These are phyloP conservation scores for Pseudanteris insignis DNA, from an alignment of 2,888 invertebrate genomes.

Conservation along the genomic window DNA sequence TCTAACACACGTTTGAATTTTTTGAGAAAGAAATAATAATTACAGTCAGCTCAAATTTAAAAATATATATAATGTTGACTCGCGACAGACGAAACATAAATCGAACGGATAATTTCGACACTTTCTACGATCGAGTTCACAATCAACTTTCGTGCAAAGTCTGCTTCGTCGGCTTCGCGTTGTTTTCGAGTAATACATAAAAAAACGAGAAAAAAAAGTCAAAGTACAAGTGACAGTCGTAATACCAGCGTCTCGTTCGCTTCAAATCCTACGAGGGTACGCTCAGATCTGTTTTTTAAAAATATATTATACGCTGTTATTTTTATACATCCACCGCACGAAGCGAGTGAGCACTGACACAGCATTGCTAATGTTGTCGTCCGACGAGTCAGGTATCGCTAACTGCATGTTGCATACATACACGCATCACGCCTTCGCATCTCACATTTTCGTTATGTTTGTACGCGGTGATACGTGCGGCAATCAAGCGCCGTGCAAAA, in stretches of 20 bases:
- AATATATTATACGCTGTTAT: constrained; percentile 39
- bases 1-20: too few relatives aligned
- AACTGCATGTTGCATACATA: constrained; percentile 33
- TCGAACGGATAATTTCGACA: background rate
- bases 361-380: constrained; percentile 44
- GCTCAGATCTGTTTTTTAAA: constrained; percentile 22
- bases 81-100: too few relatives aligned
- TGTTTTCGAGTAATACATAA: too few relatives aligned
- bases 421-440: constrained; percentile 23
- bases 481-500: background rate
- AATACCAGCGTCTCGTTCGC: constrained; percentile 2
- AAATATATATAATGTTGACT: too few relatives aligned
- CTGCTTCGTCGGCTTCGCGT: background rate
- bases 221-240: too few relatives aligned
- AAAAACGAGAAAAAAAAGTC: too few relatives aligned
- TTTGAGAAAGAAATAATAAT: too few relatives aligned
- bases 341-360: constrained; percentile 31
- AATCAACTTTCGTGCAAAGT: background rate
- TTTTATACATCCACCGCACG: constrained; percentile 40
- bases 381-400: constrained; percentile 40
- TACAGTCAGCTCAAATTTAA: too few relatives aligned
- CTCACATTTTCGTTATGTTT: constrained; percentile 16
- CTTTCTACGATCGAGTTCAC: background rate
- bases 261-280: constrained; percentile 9
- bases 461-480: too few relatives aligned